Evolutionary conservation across 2,797 vertebrate species (phyloP).

Genomic region (Australoheros facetus): DNA sequence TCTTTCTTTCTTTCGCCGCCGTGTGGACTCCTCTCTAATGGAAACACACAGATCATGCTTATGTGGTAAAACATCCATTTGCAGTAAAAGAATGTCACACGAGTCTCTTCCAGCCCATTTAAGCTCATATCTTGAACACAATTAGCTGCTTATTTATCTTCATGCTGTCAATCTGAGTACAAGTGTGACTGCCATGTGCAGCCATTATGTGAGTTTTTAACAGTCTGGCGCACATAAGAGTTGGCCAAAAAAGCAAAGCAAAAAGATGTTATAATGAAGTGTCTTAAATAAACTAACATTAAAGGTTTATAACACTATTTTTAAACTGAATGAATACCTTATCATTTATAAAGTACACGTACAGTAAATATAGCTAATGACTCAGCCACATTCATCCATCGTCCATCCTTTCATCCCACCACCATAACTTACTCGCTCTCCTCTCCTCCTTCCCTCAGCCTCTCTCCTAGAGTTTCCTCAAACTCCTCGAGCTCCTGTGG

Average conservation of each 20-base stretch:
- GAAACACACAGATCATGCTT: slow-evolving; percentile 15
- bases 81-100: neutral
- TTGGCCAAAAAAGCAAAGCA: neutral
- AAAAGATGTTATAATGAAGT: neutral
- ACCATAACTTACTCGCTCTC: slow-evolving; percentile 89
- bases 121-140: neutral
- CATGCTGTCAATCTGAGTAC: neutral
- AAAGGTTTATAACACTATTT: neutral
- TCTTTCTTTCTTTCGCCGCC: slow-evolving; percentile 87
- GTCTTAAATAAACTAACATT: slow-evolving; percentile 1
- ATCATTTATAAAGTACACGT: neutral
- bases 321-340: neutral
- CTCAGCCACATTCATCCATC: neutral
- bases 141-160: neutral
- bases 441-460: slow-evolving; percentile 84
- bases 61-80: neutral
- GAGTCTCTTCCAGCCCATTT: neutral
- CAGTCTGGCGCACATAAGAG: neutral
- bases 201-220: neutral
- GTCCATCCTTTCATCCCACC: neutral
- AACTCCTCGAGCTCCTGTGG: slow-evolving; percentile 86
- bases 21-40: slow-evolving; percentile 85
- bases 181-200: neutral
- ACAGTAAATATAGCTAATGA: too few species aligned
- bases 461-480: slow-evolving; percentile 92